Conservation (phyloP, 2,113 vertebrate genomes). For the Corythornis cristatus region DNA sequence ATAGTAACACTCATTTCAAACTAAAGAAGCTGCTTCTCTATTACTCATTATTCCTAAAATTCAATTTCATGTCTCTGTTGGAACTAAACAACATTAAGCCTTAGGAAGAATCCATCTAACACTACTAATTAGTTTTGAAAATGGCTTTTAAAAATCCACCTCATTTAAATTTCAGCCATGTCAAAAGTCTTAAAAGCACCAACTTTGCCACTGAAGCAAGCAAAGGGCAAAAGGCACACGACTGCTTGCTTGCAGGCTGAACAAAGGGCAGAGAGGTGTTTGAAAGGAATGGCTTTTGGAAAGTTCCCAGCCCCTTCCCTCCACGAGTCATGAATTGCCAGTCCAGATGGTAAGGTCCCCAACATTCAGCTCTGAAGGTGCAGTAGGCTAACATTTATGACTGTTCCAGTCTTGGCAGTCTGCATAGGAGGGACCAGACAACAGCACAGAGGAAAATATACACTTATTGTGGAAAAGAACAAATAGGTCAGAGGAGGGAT, state of each 20-base stretch:
- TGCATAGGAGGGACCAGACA: background rate
- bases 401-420: background rate
- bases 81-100: slow-evolving; percentile 74
- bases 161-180: slow-evolving; percentile 70
- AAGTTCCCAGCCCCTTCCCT: background rate
- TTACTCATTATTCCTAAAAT: slow-evolving; percentile 82
- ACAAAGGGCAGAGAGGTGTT: background rate
- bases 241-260: slow-evolving; percentile 15
- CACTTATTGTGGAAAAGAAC: background rate
- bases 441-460: background rate
- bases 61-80: slow-evolving; percentile 76
- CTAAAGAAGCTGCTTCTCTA: slow-evolving; percentile 71
- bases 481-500: background rate
- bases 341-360: background rate
- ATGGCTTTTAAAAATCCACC: slow-evolving; percentile 67
- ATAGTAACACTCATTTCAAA: slow-evolving; percentile 80
- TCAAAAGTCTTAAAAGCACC: slow-evolving; percentile 61
- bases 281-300: background rate
- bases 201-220: slow-evolving; percentile 59
- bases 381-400: background rate
- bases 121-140: slow-evolving; percentile 79
- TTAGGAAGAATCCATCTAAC: slow-evolving; percentile 61
- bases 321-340: background rate
- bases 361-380: background rate
- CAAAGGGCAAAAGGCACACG: slow-evolving; percentile 34